These are phyloP conservation scores for Malthinus seriepunctatus DNA, from an alignment of 2,888 invertebrate species.

Conservation along the genomic window DNA sequence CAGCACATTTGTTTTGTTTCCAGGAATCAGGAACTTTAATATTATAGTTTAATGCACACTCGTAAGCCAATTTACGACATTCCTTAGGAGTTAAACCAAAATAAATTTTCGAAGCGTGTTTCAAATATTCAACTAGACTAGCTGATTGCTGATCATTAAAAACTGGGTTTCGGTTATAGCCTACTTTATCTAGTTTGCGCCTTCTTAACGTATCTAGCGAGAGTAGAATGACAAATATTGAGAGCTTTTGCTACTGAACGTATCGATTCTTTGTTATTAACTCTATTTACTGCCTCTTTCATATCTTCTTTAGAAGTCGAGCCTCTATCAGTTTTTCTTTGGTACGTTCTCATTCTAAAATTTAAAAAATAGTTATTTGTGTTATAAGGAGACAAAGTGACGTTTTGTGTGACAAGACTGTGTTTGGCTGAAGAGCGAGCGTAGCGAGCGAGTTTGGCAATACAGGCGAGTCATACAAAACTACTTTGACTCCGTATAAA, in stretches of 20 bases:
- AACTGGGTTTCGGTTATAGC: not conserved
- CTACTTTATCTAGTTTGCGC: not conserved
- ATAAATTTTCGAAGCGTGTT: constrained; percentile 6
- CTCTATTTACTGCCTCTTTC: not conserved
- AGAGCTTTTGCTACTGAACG: not conserved
- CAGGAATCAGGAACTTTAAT: constrained; percentile 12
- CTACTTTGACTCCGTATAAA: too few species aligned
- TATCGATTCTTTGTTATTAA: not conserved
- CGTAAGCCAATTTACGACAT: constrained; percentile 3
- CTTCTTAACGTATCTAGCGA: not conserved
- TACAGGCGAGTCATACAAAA: too few species aligned
- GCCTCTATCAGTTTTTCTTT: not conserved
- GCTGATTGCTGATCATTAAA: not conserved
- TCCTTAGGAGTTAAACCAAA: constrained; percentile 7
- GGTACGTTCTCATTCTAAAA: too few species aligned
- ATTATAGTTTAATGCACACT: constrained; percentile 3
- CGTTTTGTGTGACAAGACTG: too few species aligned
- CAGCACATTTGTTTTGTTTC: constrained; percentile 9
- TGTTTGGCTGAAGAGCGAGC: too few species aligned
- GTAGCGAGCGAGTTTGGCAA: too few species aligned
- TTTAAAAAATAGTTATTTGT: too few species aligned
- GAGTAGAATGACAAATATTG: not conserved
- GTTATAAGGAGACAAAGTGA: too few species aligned
- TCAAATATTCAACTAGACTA: not conserved
- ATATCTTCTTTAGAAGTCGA: not conserved